Conservation (phyloP, 2,888 invertebrate genomes). For the Pseudanteris insignis region DNA sequence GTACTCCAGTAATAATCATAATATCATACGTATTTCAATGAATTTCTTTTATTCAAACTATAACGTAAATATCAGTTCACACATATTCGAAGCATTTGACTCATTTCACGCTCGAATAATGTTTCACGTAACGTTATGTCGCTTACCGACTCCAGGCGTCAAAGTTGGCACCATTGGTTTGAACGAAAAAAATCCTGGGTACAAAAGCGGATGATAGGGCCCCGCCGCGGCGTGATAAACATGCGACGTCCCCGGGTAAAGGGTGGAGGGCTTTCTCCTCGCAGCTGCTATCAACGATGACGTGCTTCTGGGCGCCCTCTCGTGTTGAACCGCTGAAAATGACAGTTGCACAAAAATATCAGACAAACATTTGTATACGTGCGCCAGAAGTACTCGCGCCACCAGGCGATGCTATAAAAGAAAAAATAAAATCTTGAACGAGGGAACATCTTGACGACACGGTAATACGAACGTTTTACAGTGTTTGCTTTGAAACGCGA, state of each 20-base stretch:
- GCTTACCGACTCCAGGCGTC: conserved; percentile 56
- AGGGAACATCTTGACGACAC: conserved; percentile 17
- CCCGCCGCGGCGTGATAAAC: conserved; percentile 56
- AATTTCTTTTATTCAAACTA: too few relatives aligned
- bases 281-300: conserved; percentile 64
- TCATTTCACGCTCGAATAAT: too few relatives aligned
- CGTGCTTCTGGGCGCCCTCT: conserved; percentile 79
- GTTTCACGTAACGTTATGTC: neutral
- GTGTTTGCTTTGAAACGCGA: too few relatives aligned
- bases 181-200: conserved; percentile 62
- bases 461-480: too few relatives aligned
- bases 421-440: conserved; percentile 1
- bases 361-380: conserved; percentile 40
- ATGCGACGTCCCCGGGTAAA: conserved; percentile 61
- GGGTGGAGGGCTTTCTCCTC: conserved; percentile 64
- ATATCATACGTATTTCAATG: too few relatives aligned
- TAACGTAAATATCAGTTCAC: too few relatives aligned
- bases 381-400: conserved; percentile 30
- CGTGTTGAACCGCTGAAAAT: conserved; percentile 86
- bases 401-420: conserved; percentile 9
- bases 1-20: too few relatives aligned
- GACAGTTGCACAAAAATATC: conserved; percentile 47
- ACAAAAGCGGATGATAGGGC: conserved; percentile 63
- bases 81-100: too few relatives aligned
- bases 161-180: conserved; percentile 60